phyloP scores from a whole-genome alignment of 1,140 invertebrate species.

The Homarus americanus region DNA sequence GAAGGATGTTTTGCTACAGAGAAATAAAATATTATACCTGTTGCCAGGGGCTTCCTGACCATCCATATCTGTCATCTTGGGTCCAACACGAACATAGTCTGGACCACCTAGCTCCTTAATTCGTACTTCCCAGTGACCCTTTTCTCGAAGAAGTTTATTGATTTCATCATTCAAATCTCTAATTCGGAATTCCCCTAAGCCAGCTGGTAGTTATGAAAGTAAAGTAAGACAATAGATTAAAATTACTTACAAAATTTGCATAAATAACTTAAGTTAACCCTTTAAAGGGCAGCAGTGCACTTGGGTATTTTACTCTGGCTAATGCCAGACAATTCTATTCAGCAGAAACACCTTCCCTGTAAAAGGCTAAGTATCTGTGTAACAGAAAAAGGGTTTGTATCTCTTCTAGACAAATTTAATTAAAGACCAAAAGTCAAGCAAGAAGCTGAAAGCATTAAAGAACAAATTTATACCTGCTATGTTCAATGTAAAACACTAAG shows the following conservation, averaged over 20 bases:
- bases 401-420: too few species aligned
- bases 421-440: too few species aligned
- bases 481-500: too few species aligned
- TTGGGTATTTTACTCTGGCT: too few species aligned
- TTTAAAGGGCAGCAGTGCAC: too few species aligned
- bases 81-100: conserved; percentile 94
- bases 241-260: not conserved
- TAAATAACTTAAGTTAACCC: not conserved
- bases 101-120: conserved; percentile 97
- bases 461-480: too few species aligned
- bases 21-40: conserved; percentile 75
- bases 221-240: conserved; percentile 76
- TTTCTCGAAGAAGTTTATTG: conserved; percentile 93
- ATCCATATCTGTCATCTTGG: conserved; percentile 96
- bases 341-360: too few species aligned
- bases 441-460: too few species aligned
- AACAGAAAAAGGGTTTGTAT: too few species aligned
- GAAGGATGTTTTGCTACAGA: not conserved
- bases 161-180: conserved; percentile 99
- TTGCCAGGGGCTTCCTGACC: conserved; percentile 98
- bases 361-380: too few species aligned
- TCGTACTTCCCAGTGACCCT: conserved; percentile 97
- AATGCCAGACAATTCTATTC: too few species aligned
- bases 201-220: conserved; percentile 81
- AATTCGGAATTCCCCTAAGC: conserved; percentile 98